Base-by-base conservation (phyloP, 2,888 invertebrate genomes). In the Gastracanthus pulcherrimus region DNA sequence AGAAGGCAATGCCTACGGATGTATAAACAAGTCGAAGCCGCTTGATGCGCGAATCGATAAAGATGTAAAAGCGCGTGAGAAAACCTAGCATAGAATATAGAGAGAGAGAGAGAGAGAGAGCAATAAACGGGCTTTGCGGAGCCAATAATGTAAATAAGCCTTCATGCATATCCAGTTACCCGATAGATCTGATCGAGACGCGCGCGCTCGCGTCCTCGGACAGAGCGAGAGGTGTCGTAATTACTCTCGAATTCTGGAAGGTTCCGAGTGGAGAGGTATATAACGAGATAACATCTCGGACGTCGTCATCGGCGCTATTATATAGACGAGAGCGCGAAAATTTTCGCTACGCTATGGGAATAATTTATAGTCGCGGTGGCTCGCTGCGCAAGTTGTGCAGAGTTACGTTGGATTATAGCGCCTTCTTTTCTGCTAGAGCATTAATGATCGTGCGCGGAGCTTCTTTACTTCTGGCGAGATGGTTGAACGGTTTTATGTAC, bases 41-140 rank as follows among this genome's bases (percentile, higher is more conserved):
- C 6, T n/a, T 7, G 66, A 74, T 62, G 62, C 29, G 74, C 62
- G 62, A 62, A 19, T 62, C 62, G 76, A 76, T 76, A 76, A 58
- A 76, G 41, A 48, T 51, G 48, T 75, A 34, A 48, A 64, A 13
- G 3, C 31, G 72, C 58, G 55, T 67, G 75, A 75, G 75, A 66
- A 51, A 51, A 23, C n/a, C 34, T 13, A 38, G n/a, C 6, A 36
- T 19, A 11, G 23, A 36, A 26, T n/a, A 6, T 16, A 3, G 16
- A 9, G 1, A 9, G 34, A 9, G 16, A 67, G 13, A 34, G 41
- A 3, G 16, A 9, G 1, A 9, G 34, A 9, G 16, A 67, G 13
- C n/a, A n/a, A n/a, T n/a, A 34, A 26, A 9, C 55, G 55, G 19
- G 51, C 19, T 11, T 9, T 34, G 9, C 31, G 16, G n/a, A 13